Evolutionary conservation across 1,140 invertebrate genomes (phyloP), one percentile per base, ranked within the genome.

Genomic region (Pachyrhynchus sulphureomaculatus): DNA sequence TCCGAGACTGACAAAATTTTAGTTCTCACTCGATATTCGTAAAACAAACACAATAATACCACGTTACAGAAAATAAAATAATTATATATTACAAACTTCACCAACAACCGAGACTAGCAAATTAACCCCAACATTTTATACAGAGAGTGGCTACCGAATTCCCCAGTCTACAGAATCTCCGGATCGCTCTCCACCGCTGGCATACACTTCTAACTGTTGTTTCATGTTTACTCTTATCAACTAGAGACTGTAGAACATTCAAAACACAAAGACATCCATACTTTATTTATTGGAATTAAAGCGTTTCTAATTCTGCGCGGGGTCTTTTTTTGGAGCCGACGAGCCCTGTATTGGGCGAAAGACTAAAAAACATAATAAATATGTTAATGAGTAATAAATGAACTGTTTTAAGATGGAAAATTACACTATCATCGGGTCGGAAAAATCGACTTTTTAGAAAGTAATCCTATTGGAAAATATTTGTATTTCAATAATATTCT

Each of bases 81-180:
- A 8, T 8, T 26, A 8, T 26, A 26, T 4, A 26, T 26, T 26
- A 4, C 3, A 26, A 26, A 9, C 8, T 10, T 29, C 5, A 29
- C 26, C 26, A 29, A 29, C 26, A 29, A 99, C 94, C 3, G 99
- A 29, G 82, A 37, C 94, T 95, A 80, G n/a, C n/a, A 98, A 99
- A 76, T 99, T n/a, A n/a, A 99, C 0, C 98, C 98, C 68, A 99
- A 81, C 95, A 99, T 99, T 80, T 99, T 99, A 80, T 99, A 99
- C 10, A 99, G 83, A 0, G 93, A 93, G 71, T 94, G 91, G 37
- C 92, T 87, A 0, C 97, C 97, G 81, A 99, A 99, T 71, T 96
- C 91, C 15, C 96, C 97, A 57, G 96, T n/a, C 95, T 1, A 98
- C 96, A 9, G 91, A 91, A 74, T 98, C 94, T n/a, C n/a, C n/a